Base-by-base conservation (phyloP, 23 tunicate genomes). In the Botrylloides violaceus region DNA sequence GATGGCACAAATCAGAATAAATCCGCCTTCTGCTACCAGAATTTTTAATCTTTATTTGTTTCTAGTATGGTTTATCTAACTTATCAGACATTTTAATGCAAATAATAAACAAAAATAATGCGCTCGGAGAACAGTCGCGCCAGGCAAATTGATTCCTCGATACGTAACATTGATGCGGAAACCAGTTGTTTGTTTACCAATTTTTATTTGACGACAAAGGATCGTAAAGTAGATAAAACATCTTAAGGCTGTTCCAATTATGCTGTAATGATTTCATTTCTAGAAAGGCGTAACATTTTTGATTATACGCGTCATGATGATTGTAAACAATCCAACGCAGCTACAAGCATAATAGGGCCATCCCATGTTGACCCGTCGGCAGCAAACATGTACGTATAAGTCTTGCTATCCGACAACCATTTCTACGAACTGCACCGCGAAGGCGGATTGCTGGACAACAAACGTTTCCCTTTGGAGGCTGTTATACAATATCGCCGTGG, bases 171-270 rank as follows among this genome's bases (percentile, higher is more conserved):
- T 15, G 53, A 43, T 43, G 53, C 53, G 53, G 53, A 43, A 43
- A 43, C 53, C 53, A 43, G 53, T 43, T 43, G 53, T 43, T 43
- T 43, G 53, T 43, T 43, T 43, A 43, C 53, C 53, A 15, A 43
- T 43, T 43, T 9, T 15, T 43, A 15, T 43, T 43, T 43, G 15
- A 15, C 53, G 53, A 43, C 53, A 43, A 43, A 43, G 53, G 53
- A 43, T 43, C 15, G 53, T 15, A 15, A 43, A 43, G 53, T 15
- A 15, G 53, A 43, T 43, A 43, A 43, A 43, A 43, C 53, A 43
- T 43, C 9, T 43, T 43, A 15, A 43, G 53, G 53, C 53, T 43
- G 53, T 43, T 43, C 9, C 53, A 15, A 9, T 15, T 43, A 43
- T 43, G 53, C 15, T 15, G 15, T 43, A 43, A 43, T n/a, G n/a